Evolutionary conservation across 2,888 invertebrate species (phyloP), one percentile per base, ranked within the genome.

Genomic region (Andrena trimmerana): DNA sequence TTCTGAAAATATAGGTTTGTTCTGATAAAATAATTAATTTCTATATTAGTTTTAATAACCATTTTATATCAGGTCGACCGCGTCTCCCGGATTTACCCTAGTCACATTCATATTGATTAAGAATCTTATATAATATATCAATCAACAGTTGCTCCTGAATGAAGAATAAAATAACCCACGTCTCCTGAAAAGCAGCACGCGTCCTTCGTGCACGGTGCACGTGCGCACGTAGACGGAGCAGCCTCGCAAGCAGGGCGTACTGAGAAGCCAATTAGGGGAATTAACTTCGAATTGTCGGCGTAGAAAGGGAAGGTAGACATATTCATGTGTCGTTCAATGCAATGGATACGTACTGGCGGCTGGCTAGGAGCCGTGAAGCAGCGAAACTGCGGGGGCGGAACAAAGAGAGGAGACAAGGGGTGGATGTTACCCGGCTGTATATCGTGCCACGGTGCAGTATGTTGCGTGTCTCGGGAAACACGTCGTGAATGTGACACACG

Each of bases 401-500:
- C 73, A 71, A 70, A 76, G 70, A 76, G 52, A 63, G 68, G 57
- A 59, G 74, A 77, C 60, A 42, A 67, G 74, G 67, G 62, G 70
- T 77, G 81, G 88, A 81, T 83, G 87, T 87, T 86, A 75, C 82
- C 57, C 67, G 65, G 33, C 71, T 72, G 80, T 88, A 88, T 86
- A 88, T 87, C 86, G 87, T 88, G 84, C 74, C 74, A 70, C 68
- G 69, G 77, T 63, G 83, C 87, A 89, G 88, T 88, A 90, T 89
- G 90, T 88, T 86, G 89, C 89, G 84, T 87, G 90, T 91, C 89
- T 89, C 88, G 88, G 90, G 89, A 90, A 91, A 91, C 91, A 90
- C 90, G 90, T 91, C 89, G 90, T 92, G 91, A 92, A 92, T 92
- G 92, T 91, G 91, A 92, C 91, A 92, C 91, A 90, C 90, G 88